Evolutionary conservation across 2,888 invertebrate species (phyloP), one percentile per base, ranked within the genome.

Genomic region (Deilephila elpenor): DNA sequence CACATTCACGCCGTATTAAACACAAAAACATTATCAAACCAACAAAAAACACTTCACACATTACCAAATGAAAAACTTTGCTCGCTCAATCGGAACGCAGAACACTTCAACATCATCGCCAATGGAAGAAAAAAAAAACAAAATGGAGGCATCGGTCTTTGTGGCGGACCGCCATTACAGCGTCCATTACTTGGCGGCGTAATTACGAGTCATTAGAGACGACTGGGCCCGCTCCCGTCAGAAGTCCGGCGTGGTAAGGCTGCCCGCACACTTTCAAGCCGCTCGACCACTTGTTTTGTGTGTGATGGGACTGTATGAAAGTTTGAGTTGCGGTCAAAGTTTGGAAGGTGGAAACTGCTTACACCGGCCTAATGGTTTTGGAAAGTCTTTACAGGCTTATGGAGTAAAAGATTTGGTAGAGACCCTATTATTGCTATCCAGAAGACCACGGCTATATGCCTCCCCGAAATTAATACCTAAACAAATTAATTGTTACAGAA

Each of bases 181-280:
- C 84, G 87, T 89, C 93, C 91, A 93, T 93, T 93, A 93, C 93
- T 44, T 82, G 75, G 79, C 82, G 78, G 79, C 88, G 92, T 93
- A 93, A 94, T 94, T 93, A 93, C 90, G 87, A 87, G 91, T 92
- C 93, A 93, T 94, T 94, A 94, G 90, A 86, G 82, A 76, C 81
- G 81, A 78, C 80, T 82, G 79, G 82, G 67, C 82, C 83, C 86
- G 91, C 91, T 88, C 87, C 89, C 86, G 89, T 82, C 82, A 84
- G 64, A 84, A 83, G 80, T 76, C 74, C 79, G 80, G 83, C 87
- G 86, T 89, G 56, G 59, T 62, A 53, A 73, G 37, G 67, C 37
- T n/a, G 19, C 20, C 56, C 29, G 44, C 59, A 67, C 64, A 73
- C 72, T 67, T 11, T 34, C 17, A 17, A 17, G 5, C 17, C 62